A percentile compares a stretch with the other conserved stretches of the same genome.
Conservation (phyloP, 2,888 invertebrate species). For the Tipula unca region DNA sequence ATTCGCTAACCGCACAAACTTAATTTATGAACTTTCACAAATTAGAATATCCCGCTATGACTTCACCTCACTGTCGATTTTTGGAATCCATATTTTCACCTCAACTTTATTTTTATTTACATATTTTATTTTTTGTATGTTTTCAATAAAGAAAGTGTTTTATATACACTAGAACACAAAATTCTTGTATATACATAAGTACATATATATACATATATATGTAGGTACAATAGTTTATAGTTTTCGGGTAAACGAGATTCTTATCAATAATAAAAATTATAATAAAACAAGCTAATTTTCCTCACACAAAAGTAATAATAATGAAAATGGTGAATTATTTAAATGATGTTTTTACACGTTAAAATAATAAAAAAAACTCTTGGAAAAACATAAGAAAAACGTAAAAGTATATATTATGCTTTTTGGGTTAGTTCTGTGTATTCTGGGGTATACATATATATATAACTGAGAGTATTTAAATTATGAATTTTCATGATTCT, state of each 20-base stretch:
- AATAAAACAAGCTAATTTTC: conserved; percentile 14
- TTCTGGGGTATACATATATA: neutral
- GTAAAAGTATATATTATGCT: too few species aligned
- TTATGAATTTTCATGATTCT: neutral
- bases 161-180: neutral
- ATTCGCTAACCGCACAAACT: too few species aligned
- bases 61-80: neutral
- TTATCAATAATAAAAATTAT: conserved; percentile 14
- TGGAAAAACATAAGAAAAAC: neutral
- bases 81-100: neutral
- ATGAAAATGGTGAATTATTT: conserved; percentile 4
- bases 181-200: neutral
- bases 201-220: too few species aligned
- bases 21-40: too few species aligned
- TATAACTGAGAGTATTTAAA: neutral
- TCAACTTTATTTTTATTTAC: neutral
- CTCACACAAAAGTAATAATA: neutral
- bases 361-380: neutral
- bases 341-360: conserved; percentile 14
- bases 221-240: neutral
- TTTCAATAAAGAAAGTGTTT: neutral
- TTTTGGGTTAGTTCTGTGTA: neutral
- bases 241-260: neutral
- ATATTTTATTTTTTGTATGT: too few species aligned
- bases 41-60: neutral